These are phyloP conservation scores for Dasyprocta punctata DNA, from an alignment of 2,113 vertebrate species.

Conservation along the genomic window DNA sequence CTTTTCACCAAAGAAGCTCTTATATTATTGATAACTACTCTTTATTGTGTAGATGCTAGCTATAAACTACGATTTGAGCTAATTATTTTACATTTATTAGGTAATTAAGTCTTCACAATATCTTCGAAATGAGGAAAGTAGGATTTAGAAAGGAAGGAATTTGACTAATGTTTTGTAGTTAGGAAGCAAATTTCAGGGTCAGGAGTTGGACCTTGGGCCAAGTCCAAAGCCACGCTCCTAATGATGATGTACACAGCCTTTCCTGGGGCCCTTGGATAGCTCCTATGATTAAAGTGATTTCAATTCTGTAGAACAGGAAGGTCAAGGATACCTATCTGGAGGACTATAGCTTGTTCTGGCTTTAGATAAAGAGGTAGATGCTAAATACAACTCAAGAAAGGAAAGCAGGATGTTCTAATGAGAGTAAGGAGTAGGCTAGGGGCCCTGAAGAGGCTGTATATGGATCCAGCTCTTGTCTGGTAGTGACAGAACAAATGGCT, in stretches of 20 bases:
- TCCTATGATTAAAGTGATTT: background rate
- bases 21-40: background rate
- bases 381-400: background rate
- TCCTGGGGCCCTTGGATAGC: background rate
- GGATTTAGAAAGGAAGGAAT: conserved; percentile 15
- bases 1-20: background rate
- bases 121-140: background rate
- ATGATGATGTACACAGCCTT: background rate
- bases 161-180: conserved; percentile 12
- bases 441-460: background rate
- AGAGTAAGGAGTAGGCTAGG: background rate
- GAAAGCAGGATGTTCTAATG: background rate
- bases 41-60: background rate
- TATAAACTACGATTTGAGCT: background rate
- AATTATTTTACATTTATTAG: background rate
- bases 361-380: background rate
- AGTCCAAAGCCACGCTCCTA: background rate
- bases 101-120: background rate
- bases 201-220: background rate
- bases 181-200: conserved; percentile 37
- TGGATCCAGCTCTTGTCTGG: too few relatives aligned
- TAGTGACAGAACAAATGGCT: background rate
- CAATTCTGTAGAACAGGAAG: background rate
- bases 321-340: background rate
- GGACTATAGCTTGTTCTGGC: background rate